Conservation (phyloP, 2,797 vertebrate species). For the Microtus obscurus region DNA sequence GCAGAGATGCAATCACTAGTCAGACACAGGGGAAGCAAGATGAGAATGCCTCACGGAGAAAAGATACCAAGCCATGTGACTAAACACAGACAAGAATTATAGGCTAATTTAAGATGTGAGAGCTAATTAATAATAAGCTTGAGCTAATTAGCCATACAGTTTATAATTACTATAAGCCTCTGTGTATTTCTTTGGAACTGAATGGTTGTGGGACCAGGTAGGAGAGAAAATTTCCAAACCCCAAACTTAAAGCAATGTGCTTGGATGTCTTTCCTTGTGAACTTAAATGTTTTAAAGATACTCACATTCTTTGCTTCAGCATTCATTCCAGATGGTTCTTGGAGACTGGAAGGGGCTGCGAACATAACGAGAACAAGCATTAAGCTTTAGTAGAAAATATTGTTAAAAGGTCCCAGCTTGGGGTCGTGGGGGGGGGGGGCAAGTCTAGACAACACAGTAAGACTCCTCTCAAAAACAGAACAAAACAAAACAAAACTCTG, state of each 20-base stretch:
- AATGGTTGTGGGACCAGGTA: no score
- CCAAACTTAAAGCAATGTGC: background rate
- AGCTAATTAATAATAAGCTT: no score
- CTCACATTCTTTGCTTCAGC: conserved; percentile 80
- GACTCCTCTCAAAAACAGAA: background rate
- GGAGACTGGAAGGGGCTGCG: conserved; percentile 54
- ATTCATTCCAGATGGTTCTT: conserved; percentile 63
- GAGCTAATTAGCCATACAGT: no score
- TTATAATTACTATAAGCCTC: no score
- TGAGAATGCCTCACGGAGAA: no score
- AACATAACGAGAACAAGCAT: conserved; percentile 2
- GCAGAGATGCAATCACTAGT: no score
- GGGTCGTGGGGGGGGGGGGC: fast-evolving
- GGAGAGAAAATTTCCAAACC: background rate
- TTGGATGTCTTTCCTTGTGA: conserved; percentile 3
- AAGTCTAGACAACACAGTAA: background rate
- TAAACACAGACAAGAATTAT: no score
- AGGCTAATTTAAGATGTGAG: no score
- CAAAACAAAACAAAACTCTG: background rate
- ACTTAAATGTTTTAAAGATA: conserved; percentile 62
- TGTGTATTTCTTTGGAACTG: no score
- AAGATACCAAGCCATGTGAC: no score
- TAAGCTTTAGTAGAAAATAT: background rate
- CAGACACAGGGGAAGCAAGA: no score
- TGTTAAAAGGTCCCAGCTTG: background rate